Evolutionary conservation across 2,113 vertebrate species (phyloP).

Genomic region (Hydrochoerus hydrochaeris): DNA sequence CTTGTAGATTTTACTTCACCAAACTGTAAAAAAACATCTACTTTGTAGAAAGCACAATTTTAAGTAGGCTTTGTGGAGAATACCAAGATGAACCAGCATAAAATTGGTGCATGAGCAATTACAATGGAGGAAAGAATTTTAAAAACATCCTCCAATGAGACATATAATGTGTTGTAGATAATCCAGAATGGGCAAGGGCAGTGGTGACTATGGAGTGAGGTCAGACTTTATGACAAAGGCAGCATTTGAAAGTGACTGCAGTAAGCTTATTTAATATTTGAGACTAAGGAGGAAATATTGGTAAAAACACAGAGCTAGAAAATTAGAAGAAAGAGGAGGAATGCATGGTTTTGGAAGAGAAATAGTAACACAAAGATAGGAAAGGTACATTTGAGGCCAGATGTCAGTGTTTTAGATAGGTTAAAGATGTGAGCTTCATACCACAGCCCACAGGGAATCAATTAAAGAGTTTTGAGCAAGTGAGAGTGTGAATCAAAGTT

Average conservation of each 20-base stretch:
- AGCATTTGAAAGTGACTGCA: background rate
- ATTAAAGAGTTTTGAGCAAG: background rate
- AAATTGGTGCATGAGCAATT: background rate
- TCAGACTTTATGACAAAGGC: background rate
- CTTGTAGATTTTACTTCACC: background rate
- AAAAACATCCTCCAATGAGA: background rate
- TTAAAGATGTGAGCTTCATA: background rate
- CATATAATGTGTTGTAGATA: background rate
- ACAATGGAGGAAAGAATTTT: background rate
- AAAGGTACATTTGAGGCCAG: background rate
- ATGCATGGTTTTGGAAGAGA: background rate
- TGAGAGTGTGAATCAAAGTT: background rate
- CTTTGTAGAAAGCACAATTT: background rate
- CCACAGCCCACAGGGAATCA: background rate
- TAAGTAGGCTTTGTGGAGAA: background rate
- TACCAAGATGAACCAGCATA: background rate
- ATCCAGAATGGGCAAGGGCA: background rate
- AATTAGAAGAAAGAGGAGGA: background rate
- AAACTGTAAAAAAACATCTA: background rate
- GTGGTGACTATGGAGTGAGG: background rate
- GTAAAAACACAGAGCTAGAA: background rate
- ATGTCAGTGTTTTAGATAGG: background rate
- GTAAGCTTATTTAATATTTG: constrained; percentile 11
- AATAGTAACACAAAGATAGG: background rate
- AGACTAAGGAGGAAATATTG: background rate